Evolutionary conservation across 2,888 invertebrate genomes (phyloP), one percentile per base, ranked within the genome.

Genomic region (Tipula confusa): DNA sequence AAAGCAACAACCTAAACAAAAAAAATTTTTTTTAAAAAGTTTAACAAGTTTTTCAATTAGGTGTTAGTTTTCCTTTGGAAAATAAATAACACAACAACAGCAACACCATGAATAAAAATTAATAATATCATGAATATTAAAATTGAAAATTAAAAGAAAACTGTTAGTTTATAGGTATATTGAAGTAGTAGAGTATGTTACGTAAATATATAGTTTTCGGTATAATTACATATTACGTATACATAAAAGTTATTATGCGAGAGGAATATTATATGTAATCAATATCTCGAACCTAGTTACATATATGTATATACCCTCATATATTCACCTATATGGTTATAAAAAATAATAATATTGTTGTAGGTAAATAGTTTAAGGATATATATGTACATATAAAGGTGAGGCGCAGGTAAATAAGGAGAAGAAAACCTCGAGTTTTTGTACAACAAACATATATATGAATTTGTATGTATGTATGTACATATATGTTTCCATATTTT

Each of bases 61-160:
- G 64, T 64, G 64, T 64, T 64, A 64, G 64, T 64, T 64, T 64
- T 64, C 64, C 9, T 24, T 64, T 64, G n/a, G 64, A 24, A 64
- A 64, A 64, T 64, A 64, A 64, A 64, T 24, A 48, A 4, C 1
- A 64, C 24, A 64, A 64, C 24, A 24, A 24, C 3, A 9, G 3
- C 24, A 64, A 18, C 24, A 24, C 64, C 64, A 64, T 64, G 64
- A 64, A 64, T 64, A 64, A 64, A 64, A 64, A 64, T 64, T 64
- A 64, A 64, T 64, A 64, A 64, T 64, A 64, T 64, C 64, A 64
- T 64, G 64, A 64, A 64, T 64, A 64, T 64, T 64, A 64, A 64
- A 64, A 64, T 64, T 64, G 64, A 64, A 64, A 64, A 64, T 64
- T 64, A 64, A 64, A 64, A 64, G 64, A 24, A 64, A 64, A 64